Evolutionary conservation across 2,888 invertebrate species (phyloP).

Genomic region (Eristalinus aeneus): DNA sequence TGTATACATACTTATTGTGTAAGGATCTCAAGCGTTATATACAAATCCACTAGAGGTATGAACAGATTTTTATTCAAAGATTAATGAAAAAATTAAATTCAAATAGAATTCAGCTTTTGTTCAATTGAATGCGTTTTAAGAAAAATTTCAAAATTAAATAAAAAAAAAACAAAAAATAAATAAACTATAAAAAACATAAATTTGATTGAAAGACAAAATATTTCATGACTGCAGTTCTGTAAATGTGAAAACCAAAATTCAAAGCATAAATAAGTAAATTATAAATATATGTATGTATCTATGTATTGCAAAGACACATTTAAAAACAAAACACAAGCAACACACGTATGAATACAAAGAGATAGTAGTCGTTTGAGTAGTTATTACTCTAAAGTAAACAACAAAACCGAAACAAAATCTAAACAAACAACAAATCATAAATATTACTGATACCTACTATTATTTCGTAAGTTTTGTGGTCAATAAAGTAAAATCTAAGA

Average conservation of each 20-base stretch:
- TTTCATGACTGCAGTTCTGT: conserved; percentile 55
- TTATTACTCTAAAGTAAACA: conserved; percentile 45
- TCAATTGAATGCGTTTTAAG: conserved; percentile 38
- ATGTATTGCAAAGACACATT: neutral
- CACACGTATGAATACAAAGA: conserved; percentile 38
- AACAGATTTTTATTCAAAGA: conserved; percentile 5
- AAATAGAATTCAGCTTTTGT: conserved; percentile 23
- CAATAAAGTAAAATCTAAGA: conserved; percentile 61
- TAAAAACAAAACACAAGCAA: conserved; percentile 18
- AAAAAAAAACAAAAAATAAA: neutral
- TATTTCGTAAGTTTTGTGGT: conserved; percentile 66
- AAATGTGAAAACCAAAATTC: conserved; percentile 9
- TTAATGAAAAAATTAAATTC: neutral
- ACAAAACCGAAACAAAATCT: conserved; percentile 12
- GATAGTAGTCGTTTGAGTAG: conserved; percentile 47
- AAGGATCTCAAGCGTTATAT: conserved; percentile 32
- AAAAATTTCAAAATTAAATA: neutral
- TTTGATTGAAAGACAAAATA: neutral
- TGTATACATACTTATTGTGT: conserved; percentile 15
- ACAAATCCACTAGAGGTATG: conserved; percentile 33
- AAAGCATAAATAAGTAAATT: conserved; percentile 11
- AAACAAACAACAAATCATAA: conserved; percentile 18
- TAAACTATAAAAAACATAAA: neutral
- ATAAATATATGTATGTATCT: conserved; percentile 25
- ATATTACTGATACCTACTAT: conserved; percentile 61